phyloP scores from a whole-genome alignment of 2,888 invertebrate species.

The Bombylius discolor region DNA sequence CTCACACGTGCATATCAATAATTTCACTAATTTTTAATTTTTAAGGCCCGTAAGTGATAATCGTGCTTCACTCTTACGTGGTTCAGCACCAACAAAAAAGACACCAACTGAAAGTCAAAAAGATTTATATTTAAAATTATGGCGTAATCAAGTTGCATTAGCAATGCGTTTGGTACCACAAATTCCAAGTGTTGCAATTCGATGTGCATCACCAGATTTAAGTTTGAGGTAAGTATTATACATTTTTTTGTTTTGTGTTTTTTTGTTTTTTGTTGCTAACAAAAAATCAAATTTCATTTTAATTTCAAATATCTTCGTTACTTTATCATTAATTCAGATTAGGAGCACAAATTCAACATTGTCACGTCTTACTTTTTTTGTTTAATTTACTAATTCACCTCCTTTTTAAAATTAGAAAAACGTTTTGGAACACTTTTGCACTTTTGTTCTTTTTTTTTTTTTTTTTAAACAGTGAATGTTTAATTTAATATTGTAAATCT shows the following conservation, averaged over 20 bases:
- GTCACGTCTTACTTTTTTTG: neutral
- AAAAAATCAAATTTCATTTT: too few species aligned
- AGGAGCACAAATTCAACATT: neutral
- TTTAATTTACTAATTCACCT: neutral
- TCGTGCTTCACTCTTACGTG: slow-evolving; percentile 81
- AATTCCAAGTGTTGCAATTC: slow-evolving; percentile 69
- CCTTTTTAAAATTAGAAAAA: neutral
- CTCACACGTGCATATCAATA: neutral
- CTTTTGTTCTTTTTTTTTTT: neutral
- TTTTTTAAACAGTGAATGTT: too few species aligned
- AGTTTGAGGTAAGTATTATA: slow-evolving; percentile 58
- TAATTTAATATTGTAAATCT: too few species aligned
- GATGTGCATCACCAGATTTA: slow-evolving; percentile 87
- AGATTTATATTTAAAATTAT: slow-evolving; percentile 89
- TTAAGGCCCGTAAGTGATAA: slow-evolving; percentile 89
- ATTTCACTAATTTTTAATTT: slow-evolving; percentile 4
- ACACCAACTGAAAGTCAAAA: slow-evolving; percentile 71
- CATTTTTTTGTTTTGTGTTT: too few species aligned
- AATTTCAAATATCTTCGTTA: neutral
- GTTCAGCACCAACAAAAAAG: slow-evolving; percentile 77
- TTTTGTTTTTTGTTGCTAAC: too few species aligned
- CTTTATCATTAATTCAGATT: neutral
- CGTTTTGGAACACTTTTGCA: neutral
- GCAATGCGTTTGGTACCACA: slow-evolving; percentile 94
- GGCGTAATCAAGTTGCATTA: slow-evolving; percentile 95